Conservation (phyloP, 1,140 invertebrate species). For the Bombus pascuorum region DNA sequence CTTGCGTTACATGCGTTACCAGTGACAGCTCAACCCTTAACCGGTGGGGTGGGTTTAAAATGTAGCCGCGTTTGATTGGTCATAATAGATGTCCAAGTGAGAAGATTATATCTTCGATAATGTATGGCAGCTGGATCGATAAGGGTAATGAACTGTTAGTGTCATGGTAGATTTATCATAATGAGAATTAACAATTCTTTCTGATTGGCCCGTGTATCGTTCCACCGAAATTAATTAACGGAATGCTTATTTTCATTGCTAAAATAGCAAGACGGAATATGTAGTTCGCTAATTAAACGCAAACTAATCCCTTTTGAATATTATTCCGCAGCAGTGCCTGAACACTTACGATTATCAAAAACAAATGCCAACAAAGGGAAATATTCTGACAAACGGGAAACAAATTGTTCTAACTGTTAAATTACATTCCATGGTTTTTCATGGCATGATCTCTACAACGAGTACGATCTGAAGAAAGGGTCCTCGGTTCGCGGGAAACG, state of each 20-base stretch:
- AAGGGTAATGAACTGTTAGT: not conserved
- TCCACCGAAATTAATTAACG: not conserved
- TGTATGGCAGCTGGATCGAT: not conserved
- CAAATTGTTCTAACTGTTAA: not conserved
- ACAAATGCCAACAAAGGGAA: not conserved
- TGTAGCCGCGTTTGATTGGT: not conserved
- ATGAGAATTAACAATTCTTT: not conserved
- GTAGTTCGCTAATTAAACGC: not conserved
- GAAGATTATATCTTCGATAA: not conserved
- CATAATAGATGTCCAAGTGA: not conserved
- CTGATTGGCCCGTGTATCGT: not conserved
- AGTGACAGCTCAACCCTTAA: not conserved
- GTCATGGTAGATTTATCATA: not conserved
- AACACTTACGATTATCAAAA: not conserved
- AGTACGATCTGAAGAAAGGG: not conserved
- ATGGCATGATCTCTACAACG: not conserved
- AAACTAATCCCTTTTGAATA: not conserved
- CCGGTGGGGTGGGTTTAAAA: not conserved
- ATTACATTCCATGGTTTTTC: not conserved
- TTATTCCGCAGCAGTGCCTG: not conserved
- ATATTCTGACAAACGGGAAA: not conserved
- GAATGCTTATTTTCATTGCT: not conserved
- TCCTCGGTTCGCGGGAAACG: not conserved
- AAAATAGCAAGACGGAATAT: not conserved
- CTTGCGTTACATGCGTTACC: not conserved